Evolutionary conservation across 1,140 invertebrate species (phyloP), one percentile per base, ranked within the genome.

Genomic region (Brachionus plicatilis): DNA sequence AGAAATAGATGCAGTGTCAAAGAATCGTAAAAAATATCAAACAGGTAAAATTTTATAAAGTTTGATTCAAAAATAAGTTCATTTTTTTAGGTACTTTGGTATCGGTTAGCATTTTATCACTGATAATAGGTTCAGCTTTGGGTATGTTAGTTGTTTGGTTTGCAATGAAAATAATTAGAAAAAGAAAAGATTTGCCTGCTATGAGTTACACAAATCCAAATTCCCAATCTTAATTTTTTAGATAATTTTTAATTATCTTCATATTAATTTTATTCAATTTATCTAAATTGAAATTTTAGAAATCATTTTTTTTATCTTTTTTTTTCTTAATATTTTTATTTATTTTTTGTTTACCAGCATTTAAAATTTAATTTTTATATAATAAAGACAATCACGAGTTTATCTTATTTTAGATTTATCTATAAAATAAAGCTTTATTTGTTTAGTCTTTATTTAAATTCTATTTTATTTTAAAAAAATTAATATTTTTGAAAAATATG

Each of bases 171-270:
- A 29, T 76, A 20, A 50, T 76, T 27, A 29, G 24, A 50, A 76
- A 76, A 29, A 76, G 29, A 50, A 24, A 47, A 29, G 72, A 76
- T 76, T 76, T 76, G 14, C 72, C 72, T 47, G 43, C n/a, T 53
- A 76, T 76, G 47, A 76, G 72, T 29, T 76, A 27, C 47, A 53
- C 72, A 47, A 76, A 76, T 50, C 72, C 72, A 27, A 76, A 76
- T 50, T 24, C 72, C 17, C 43, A 50, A 47, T 76, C 47, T 76
- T 76, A 76, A 76, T 11, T 72, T 29, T 17, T 20, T 43, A 43
- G 33, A 50, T 76, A 27, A 50, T 47, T 47, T 76, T 50, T 76
- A 53, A 11, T 24, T 27, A 8, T 47, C 12, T 27, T 50, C 12
- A 29, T 50, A 24, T 76, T 50, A n/a, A 27, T 76, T 50, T 47